These are phyloP conservation scores for Polietes domitor DNA, from an alignment of 2,888 invertebrate species.

Conservation along the genomic window DNA sequence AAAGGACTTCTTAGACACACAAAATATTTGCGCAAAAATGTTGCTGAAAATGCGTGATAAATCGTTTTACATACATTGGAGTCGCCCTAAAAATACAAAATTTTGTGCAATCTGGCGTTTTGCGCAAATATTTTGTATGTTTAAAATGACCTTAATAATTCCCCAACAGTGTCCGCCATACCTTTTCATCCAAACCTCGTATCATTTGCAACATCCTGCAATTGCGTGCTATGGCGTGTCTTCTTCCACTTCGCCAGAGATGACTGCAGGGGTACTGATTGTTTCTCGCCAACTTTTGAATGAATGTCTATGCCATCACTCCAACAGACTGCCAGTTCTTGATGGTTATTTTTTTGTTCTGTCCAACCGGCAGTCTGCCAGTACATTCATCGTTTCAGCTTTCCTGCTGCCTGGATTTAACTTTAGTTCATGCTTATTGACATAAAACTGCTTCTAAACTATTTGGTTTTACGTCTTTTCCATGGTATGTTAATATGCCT, in stretches of 20 bases:
- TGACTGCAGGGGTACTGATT: not conserved
- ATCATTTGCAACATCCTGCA: not conserved
- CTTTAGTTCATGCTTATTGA: slow-evolving; percentile 65
- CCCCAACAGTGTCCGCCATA: too few species aligned
- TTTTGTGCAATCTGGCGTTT: too few species aligned
- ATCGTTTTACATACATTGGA: too few species aligned
- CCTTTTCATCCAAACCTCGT: not conserved
- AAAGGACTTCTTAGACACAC: too few species aligned
- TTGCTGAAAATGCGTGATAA: too few species aligned
- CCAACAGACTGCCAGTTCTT: slow-evolving; percentile 27
- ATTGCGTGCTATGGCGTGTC: slow-evolving; percentile 48
- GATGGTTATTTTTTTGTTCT: slow-evolving; percentile 37
- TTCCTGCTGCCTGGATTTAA: slow-evolving; percentile 58
- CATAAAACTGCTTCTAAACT: slow-evolving; percentile 60
- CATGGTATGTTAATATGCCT: not conserved
- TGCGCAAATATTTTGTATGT: too few species aligned
- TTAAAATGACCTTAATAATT: too few species aligned
- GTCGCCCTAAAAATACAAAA: too few species aligned
- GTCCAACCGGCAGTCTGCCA: slow-evolving; percentile 13
- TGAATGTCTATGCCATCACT: slow-evolving; percentile 32
- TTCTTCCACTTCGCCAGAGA: not conserved
- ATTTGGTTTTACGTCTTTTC: slow-evolving; percentile 48
- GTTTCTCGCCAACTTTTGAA: slow-evolving; percentile 32
- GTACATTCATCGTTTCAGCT: slow-evolving; percentile 39
- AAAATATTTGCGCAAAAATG: too few species aligned